Percentiles rank a stretch among this genome's conserved stretches.
Conservation (phyloP, 1,140 invertebrate genomes). For the Gyrodactylus bullatarudis region DNA sequence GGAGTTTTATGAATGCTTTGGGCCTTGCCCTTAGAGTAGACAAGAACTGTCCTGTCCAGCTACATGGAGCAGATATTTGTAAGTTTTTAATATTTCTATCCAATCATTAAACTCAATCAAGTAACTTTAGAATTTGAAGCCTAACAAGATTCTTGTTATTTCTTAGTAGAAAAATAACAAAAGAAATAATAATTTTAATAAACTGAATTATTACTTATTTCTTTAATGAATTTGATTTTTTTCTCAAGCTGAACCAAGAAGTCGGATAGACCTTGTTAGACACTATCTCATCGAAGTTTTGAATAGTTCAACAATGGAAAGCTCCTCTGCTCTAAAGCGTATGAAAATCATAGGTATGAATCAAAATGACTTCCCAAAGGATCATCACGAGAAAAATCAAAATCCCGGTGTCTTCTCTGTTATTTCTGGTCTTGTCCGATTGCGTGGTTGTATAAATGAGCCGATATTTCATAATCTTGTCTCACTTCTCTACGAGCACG, state of each 20-base stretch:
- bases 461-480: constrained; percentile 80
- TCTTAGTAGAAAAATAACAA: background rate
- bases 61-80: background rate
- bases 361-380: background rate
- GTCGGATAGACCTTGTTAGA: background rate
- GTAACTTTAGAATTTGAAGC: background rate
- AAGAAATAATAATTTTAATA: background rate
- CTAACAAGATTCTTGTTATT: background rate
- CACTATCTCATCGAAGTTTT: background rate
- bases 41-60: background rate
- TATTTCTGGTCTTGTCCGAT: constrained; percentile 29
- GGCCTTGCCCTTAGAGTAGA: background rate
- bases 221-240: background rate
- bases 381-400: background rate
- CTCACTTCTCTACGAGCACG: constrained; percentile 85
- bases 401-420: background rate
- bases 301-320: background rate
- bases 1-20: background rate
- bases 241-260: background rate
- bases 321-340: background rate
- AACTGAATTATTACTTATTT: background rate
- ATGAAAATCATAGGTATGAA: background rate
- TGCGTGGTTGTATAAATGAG: constrained; percentile 80
- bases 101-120: background rate
- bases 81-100: background rate